Percentiles rank a stretch among this genome's conserved stretches.
These are phyloP conservation scores for Euproctis similis DNA, from an alignment of 2,888 invertebrate genomes.

Conservation along the genomic window DNA sequence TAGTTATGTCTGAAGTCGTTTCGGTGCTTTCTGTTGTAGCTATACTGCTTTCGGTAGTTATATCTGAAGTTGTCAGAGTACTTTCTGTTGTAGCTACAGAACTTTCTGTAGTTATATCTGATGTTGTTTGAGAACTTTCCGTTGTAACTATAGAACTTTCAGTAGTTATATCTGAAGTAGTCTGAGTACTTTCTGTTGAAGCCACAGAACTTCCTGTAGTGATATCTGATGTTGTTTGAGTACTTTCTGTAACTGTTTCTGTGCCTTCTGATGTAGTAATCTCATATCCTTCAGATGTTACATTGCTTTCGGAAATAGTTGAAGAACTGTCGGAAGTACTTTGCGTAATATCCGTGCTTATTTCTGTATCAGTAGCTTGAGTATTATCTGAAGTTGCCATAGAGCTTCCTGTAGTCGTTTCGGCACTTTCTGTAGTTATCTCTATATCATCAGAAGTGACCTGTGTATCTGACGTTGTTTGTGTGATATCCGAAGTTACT, in stretches of 20 bases:
- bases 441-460: neutral
- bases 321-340: too few relatives aligned
- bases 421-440: neutral
- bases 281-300: too few relatives aligned
- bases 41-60: neutral
- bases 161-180: neutral
- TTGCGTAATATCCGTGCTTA: too few relatives aligned
- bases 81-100: neutral
- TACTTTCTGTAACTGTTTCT: too few relatives aligned
- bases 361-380: neutral
- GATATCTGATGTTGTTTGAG: neutral
- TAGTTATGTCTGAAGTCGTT: neutral
- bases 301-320: too few relatives aligned
- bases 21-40: neutral
- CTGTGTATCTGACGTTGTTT: neutral
- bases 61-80: neutral
- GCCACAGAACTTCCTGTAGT: neutral
- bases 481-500: neutral
- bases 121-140: neutral
- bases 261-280: too few relatives aligned
- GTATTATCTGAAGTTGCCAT: constrained; percentile 4
- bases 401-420: neutral
- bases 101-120: neutral
- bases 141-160: neutral
- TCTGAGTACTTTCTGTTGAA: neutral